These are phyloP conservation scores for Antedon mediterranea DNA, from an alignment of 53 echinoderm and acorn worm species.

Conservation along the genomic window DNA sequence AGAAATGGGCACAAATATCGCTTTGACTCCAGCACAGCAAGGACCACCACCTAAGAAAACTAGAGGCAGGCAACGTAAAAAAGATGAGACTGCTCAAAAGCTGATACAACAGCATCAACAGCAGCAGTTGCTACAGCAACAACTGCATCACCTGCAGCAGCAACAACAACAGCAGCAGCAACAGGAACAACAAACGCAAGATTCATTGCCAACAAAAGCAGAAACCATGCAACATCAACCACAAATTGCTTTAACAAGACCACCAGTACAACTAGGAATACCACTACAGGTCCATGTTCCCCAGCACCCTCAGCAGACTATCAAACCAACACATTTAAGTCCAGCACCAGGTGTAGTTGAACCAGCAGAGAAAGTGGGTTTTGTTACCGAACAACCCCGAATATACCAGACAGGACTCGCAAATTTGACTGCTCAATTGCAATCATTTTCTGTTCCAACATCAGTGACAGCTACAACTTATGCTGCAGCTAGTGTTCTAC, in stretches of 20 bases:
- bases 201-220: constrained; percentile 11
- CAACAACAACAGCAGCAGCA: constrained; percentile 18
- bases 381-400: constrained; percentile 1
- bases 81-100: background rate
- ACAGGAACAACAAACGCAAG: constrained; percentile 8
- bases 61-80: background rate
- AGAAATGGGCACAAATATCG: background rate
- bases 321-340: constrained; percentile 21
- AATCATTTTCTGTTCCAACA: constrained; percentile 42
- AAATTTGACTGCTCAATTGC: background rate
- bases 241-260: constrained; percentile 17
- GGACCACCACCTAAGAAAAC: constrained; percentile 19
- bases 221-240: constrained; percentile 24
- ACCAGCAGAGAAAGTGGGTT: constrained; percentile 11
- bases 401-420: background rate
- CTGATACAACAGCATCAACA: background rate
- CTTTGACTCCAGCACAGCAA: constrained; percentile 9
- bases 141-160: constrained; percentile 18
- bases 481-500: constrained; percentile 76
- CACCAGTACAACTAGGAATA: constrained; percentile 16
- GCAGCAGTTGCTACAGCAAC: constrained; percentile 14
- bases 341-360: constrained; percentile 15
- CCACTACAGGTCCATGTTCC: constrained; percentile 30
- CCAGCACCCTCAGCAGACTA: constrained; percentile 26
- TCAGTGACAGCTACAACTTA: constrained; percentile 57